These are phyloP conservation scores for Amazona ochrocephala DNA, from an alignment of 2,797 vertebrate genomes.

Conservation along the genomic window DNA sequence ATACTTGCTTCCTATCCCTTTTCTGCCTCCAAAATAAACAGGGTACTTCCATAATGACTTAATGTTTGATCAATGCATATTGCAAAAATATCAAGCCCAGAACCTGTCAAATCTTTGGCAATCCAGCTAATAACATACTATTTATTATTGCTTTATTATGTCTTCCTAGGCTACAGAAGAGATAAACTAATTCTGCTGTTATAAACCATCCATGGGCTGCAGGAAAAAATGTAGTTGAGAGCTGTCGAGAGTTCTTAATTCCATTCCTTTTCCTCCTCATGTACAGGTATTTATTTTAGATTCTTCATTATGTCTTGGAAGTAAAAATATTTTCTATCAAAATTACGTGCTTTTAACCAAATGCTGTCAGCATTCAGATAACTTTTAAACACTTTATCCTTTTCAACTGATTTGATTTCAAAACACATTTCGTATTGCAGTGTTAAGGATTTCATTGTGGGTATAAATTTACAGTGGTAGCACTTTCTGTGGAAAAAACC, in stretches of 20 bases:
- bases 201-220: background rate
- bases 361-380: background rate
- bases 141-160: slow-evolving; percentile 32
- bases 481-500: background rate
- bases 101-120: background rate
- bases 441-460: background rate
- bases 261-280: background rate
- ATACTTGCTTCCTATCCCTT: slow-evolving; percentile 39
- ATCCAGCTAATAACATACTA: background rate
- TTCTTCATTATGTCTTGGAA: background rate
- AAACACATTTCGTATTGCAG: background rate
- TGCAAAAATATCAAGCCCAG: slow-evolving; percentile 24
- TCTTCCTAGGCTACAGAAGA: slow-evolving; percentile 4
- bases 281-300: background rate
- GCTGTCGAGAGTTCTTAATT: background rate
- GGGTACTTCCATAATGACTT: background rate
- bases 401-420: background rate
- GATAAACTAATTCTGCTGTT: background rate
- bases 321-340: background rate
- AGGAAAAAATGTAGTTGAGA: background rate
- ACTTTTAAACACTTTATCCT: background rate
- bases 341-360: background rate
- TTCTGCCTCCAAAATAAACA: slow-evolving; percentile 27
- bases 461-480: background rate
- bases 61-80: slow-evolving; percentile 25